Base-by-base conservation (phyloP, 1,140 invertebrate species). In the Tachypleus tridentatus region DNA sequence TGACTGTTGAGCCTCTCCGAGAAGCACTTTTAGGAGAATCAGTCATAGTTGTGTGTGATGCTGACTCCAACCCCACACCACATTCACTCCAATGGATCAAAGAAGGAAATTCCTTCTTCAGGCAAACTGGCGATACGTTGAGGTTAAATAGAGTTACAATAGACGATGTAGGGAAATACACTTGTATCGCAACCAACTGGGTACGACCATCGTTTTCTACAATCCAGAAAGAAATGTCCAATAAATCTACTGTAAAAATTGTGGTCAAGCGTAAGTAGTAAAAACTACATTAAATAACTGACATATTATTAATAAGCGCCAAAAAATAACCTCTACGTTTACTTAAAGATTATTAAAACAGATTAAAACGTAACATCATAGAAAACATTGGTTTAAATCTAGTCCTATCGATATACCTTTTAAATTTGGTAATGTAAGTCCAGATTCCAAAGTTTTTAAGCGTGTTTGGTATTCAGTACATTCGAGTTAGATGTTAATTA, bases 1-100 rank as follows among this genome's bases (percentile, higher is more conserved):
- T 80, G 7, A 67, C 69, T 29, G 72, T 78, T 9, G 71, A 75
- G 9, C 63, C 77, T 11, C 85, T 62, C 60, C 75, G 80, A 47
- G 87, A 92, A 75, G 86, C 86, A 0, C 87, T 91, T 71, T 88
- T 91, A 70, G 88, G 89, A 5, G 90, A 92, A 69, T 84, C 82
- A 1, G 82, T 93, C 0, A 85, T 84, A 61, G 87, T 94, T 50
- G 83, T 85, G 61, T 96, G 92, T 73, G 90, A 93, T 73, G 89
- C 93, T 0, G 86, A 86, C 0, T 82, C 91, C 0, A 94, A 94
- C 75, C 92, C 92, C 11, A 57, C 64, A 8, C 67, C 0, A 74
- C 82, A 62, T 29, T 88, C 89, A 0, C 82, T 93, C 63, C 89
- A 93, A 69, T 95, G 92, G 92, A 78, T 88, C 3, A 86, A 90